phyloP scores from a whole-genome alignment of 2,797 vertebrate genomes.

The Rhynchotus rufescens region DNA sequence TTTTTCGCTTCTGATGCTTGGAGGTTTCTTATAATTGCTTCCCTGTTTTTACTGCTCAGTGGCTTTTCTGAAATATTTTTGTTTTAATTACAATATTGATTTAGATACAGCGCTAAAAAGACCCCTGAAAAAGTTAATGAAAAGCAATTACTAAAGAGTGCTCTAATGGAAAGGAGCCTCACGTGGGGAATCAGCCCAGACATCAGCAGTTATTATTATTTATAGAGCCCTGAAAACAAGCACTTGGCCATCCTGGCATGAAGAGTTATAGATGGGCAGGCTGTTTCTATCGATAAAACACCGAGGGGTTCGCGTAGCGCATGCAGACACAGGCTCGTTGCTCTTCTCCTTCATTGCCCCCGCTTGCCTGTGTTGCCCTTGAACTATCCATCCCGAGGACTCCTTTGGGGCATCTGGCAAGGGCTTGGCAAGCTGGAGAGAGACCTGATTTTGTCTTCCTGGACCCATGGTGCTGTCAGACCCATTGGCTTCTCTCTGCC shows the following conservation, averaged over 20 bases:
- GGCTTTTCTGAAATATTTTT: slow-evolving; percentile 67
- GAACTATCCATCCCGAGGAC: no score
- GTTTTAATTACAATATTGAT: slow-evolving; percentile 74
- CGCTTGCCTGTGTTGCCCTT: no score
- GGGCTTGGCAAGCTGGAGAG: no score
- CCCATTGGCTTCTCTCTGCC: no score
- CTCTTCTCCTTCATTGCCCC: neutral
- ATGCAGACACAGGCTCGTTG: neutral
- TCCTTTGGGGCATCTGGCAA: no score
- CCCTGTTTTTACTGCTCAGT: slow-evolving; percentile 45
- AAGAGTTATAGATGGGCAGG: slow-evolving; percentile 3
- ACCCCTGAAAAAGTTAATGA: slow-evolving; percentile 64
- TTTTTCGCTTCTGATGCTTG: slow-evolving; percentile 19
- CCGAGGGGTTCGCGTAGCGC: accelerated
- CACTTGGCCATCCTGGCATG: neutral
- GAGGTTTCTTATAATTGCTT: slow-evolving; percentile 60
- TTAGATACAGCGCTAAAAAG: slow-evolving; percentile 51
- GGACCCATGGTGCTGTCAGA: no score
- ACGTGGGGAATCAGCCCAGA: slow-evolving; percentile 24
- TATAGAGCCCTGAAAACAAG: slow-evolving; percentile 39
- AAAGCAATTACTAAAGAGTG: slow-evolving; percentile 67
- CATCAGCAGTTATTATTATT: slow-evolving; percentile 38
- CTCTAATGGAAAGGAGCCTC: slow-evolving; percentile 60
- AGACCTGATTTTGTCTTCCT: no score
- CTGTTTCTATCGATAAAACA: slow-evolving; percentile 12